These are phyloP conservation scores for Brachystomella parvula DNA, from an alignment of 1,140 invertebrate genomes.

Conservation along the genomic window DNA sequence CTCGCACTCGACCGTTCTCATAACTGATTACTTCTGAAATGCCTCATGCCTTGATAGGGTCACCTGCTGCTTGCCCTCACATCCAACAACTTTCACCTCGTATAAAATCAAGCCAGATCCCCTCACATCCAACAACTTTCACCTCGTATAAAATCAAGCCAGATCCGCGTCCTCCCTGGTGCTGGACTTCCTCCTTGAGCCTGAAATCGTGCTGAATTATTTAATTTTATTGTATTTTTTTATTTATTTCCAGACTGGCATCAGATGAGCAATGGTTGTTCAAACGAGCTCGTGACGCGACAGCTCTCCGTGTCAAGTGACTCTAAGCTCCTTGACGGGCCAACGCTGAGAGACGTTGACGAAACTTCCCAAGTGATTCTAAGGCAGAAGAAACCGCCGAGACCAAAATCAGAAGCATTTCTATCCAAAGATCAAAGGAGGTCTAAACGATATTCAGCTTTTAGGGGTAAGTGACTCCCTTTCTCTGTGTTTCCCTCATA, in stretches of 20 bases:
- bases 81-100: too few relatives aligned
- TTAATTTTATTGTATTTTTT: background rate
- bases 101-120: too few relatives aligned
- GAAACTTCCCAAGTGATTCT: constrained; percentile 64
- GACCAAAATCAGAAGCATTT: constrained; percentile 81
- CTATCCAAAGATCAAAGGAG: constrained; percentile 55
- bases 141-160: too few relatives aligned
- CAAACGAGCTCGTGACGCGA: constrained; percentile 70
- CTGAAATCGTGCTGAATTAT: background rate
- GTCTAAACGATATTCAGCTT: constrained; percentile 81
- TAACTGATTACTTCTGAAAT: too few relatives aligned
- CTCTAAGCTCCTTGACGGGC: constrained; percentile 76
- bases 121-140: too few relatives aligned
- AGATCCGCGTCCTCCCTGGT: too few relatives aligned
- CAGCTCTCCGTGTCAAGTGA: constrained; percentile 83
- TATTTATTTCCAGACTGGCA: constrained; percentile 57
- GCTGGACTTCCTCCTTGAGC: background rate
- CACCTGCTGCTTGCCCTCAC: too few relatives aligned
- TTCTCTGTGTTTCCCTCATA: background rate
- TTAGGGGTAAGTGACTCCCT: constrained; percentile 63
- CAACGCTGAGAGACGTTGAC: constrained; percentile 48
- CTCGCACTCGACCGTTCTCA: too few relatives aligned
- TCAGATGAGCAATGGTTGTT: constrained; percentile 48
- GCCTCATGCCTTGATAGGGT: too few relatives aligned
- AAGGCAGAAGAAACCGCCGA: constrained; percentile 73